Base-by-base conservation (phyloP, 2,888 invertebrate species). In the Branchinecta sandiegonensis region DNA sequence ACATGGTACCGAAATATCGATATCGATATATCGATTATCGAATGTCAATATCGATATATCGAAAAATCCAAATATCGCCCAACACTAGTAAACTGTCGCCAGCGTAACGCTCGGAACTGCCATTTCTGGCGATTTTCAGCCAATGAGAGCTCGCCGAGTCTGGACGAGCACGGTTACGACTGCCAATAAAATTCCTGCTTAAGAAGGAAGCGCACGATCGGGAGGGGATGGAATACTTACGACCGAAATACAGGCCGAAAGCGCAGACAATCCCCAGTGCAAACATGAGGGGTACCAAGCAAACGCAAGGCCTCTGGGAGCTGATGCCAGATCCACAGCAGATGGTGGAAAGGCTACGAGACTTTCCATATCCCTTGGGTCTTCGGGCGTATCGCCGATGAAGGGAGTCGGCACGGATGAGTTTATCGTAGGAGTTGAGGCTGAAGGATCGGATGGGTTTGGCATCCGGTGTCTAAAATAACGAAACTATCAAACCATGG, bases 241-340 rank as follows among this genome's bases (percentile, higher is more conserved):
- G 17, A 56, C 56, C 56, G 17, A 56, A 56, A 10, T 56, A 56
- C 17, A 56, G 17, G 10, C 14, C 56, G 17, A 56, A 56, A 1
- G 56, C 56, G 14, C 56, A n/a, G n/a, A 56, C 8, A 8, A 56
- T 56, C 56, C 56, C 56, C 17, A 56, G 10, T 56, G 14, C 56
- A 17, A 56, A 56, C n/a, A 56, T 56, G 10, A 56, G 56, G 14
- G 56, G 56, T 14, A 56, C 56, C 8, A 56, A 9, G 56, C 56
- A 56, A n/a, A 56, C 56, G 10, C 56, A 56, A 10, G 56, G 17
- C 17, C 56, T n/a, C 56, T 56, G n/a, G 17, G 56, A 56, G 56
- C 56, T 56, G 37, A 37, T 5, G 17, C 56, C 56, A 10, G 17
- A 56, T 8, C 17, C 56, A 56, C 56, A 56, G 8, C 56, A 56